Evolutionary conservation across 30 jellyfish, hydroid and myxozoan genomes (phyloP).

Genomic region (Morbakka virulenta): DNA sequence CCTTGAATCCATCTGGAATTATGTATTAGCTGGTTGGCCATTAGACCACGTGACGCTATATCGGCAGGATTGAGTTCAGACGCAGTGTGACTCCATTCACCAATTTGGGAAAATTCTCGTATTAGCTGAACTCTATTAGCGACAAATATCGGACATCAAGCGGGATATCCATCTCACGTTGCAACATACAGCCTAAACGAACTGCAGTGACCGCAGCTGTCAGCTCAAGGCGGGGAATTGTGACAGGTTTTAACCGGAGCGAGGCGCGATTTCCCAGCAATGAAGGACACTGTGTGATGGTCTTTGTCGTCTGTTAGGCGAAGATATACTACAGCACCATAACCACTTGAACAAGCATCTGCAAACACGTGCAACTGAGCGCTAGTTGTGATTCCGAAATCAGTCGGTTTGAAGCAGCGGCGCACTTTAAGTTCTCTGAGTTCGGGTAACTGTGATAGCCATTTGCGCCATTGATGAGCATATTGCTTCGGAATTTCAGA

Average conservation of each 20-base stretch:
- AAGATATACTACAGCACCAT: slow-evolving; percentile 18
- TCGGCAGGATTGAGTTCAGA: slow-evolving; percentile 44
- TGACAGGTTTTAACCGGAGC: slow-evolving; percentile 25
- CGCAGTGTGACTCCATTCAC: slow-evolving; percentile 39
- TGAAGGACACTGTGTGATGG: slow-evolving; percentile 10
- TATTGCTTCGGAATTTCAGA: background rate
- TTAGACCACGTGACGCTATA: slow-evolving; percentile 53
- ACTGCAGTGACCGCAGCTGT: slow-evolving; percentile 29
- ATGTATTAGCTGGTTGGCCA: background rate
- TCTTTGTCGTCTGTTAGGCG: slow-evolving; percentile 5
- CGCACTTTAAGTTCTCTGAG: background rate
- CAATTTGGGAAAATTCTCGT: slow-evolving; percentile 33
- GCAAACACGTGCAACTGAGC: slow-evolving; percentile 19
- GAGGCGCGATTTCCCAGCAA: slow-evolving; percentile 45
- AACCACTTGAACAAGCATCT: slow-evolving; percentile 19
- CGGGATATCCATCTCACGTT: slow-evolving; percentile 10
- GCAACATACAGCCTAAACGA: slow-evolving; percentile 2
- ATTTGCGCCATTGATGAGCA: background rate
- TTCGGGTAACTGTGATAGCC: slow-evolving; percentile 8
- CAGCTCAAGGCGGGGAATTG: slow-evolving; percentile 56
- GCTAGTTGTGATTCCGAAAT: background rate
- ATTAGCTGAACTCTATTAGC: slow-evolving; percentile 35
- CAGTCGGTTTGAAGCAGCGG: slow-evolving; percentile 6
- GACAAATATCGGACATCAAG: slow-evolving; percentile 26
- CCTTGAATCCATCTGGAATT: slow-evolving; percentile 39